Evolutionary conservation across 2,113 vertebrate genomes (phyloP).

Genomic region (Thunnus thynnus): DNA sequence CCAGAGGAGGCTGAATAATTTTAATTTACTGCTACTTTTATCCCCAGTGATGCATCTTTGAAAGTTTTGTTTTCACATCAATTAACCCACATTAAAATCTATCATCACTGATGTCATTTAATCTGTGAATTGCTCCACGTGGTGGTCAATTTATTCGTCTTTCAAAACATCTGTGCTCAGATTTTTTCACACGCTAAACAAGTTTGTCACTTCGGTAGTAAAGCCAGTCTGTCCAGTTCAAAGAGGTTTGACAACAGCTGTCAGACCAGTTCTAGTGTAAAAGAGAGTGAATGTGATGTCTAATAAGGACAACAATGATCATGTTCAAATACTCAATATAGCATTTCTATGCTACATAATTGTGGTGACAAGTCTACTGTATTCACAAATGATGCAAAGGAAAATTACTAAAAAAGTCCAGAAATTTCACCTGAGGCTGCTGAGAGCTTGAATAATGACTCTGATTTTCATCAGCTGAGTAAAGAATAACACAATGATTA

Average conservation of each 20-base stretch:
- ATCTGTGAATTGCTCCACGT: too few relatives aligned
- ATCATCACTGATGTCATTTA: too few relatives aligned
- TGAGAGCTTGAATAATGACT: conserved; percentile 1
- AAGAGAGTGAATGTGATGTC: not conserved
- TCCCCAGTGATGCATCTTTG: too few relatives aligned
- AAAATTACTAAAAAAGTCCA: not conserved
- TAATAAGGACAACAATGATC: not conserved
- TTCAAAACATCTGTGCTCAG: too few relatives aligned
- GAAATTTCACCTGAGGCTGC: not conserved
- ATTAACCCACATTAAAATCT: too few relatives aligned
- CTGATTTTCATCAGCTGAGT: conserved; percentile 24
- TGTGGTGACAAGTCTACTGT: not conserved
- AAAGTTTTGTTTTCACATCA: too few relatives aligned
- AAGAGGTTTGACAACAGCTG: not conserved
- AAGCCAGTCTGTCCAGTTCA: conserved; percentile 22
- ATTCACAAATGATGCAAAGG: not conserved
- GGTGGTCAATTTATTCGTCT: too few relatives aligned
- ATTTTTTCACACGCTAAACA: conserved; percentile 21
- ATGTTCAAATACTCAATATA: too few relatives aligned
- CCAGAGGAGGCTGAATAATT: too few relatives aligned
- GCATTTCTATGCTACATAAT: not conserved
- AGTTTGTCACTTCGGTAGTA: not conserved
- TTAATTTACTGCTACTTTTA: too few relatives aligned
- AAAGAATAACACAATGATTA: conserved; percentile 10
- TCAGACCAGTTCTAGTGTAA: not conserved